Evolutionary conservation across 2,797 vertebrate genomes (phyloP).

Genomic region (Buphagus erythrorhynchus): DNA sequence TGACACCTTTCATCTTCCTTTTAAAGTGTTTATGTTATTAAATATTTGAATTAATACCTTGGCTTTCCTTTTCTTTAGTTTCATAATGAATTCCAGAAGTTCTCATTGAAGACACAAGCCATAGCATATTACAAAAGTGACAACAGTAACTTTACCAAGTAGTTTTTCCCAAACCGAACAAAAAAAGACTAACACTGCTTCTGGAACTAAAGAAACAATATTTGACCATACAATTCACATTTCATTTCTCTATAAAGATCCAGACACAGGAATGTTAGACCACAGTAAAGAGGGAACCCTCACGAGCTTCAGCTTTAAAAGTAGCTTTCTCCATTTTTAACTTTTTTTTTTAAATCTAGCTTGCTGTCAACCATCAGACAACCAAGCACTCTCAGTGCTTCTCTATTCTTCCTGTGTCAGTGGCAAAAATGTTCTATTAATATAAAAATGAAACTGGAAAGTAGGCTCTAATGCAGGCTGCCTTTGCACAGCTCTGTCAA

Average conservation of each 20-base stretch:
- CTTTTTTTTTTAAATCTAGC: background rate
- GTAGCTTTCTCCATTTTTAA: background rate
- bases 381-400: background rate
- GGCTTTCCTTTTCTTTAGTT: background rate
- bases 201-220: background rate
- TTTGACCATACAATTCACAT: background rate
- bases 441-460: background rate
- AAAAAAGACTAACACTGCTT: background rate
- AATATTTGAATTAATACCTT: background rate
- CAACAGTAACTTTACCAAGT: background rate
- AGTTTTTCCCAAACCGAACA: fast-evolving
- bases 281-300: background rate
- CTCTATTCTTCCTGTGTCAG: background rate
- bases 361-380: background rate
- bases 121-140: background rate
- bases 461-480: background rate
- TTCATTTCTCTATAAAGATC: background rate
- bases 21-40: background rate
- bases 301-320: background rate
- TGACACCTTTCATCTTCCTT: background rate
- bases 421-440: background rate
- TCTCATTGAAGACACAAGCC: background rate
- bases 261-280: background rate
- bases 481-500: background rate
- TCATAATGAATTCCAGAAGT: background rate